These are phyloP conservation scores for Pycnonotus jocosus DNA, from an alignment of 2,113 vertebrate species.

Conservation along the genomic window DNA sequence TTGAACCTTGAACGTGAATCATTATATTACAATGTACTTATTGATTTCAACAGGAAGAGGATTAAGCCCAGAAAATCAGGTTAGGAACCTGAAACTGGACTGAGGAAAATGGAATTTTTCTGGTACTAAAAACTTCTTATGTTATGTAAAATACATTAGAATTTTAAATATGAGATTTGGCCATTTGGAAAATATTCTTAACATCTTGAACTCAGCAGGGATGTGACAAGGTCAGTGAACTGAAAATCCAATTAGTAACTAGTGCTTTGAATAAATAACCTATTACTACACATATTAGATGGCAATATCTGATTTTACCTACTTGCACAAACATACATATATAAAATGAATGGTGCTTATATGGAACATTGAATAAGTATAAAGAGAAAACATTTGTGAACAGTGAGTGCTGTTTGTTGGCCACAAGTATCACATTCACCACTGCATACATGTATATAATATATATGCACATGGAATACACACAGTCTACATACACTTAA, in stretches of 20 bases:
- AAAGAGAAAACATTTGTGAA: background rate
- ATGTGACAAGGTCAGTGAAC: background rate
- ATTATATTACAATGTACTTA: conserved; percentile 88
- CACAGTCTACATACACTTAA: background rate
- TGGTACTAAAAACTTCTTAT: conserved; percentile 80
- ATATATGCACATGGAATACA: background rate
- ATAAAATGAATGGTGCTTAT: background rate
- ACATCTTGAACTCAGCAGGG: background rate
- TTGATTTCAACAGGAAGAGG: conserved; percentile 94
- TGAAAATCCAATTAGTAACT: conserved; percentile 7
- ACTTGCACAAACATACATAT: background rate
- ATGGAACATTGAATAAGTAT: background rate
- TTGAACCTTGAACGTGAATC: conserved; percentile 84
- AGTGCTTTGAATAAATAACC: background rate
- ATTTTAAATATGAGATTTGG: conserved; percentile 51
- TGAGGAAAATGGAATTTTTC: conserved; percentile 82
- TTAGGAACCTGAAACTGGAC: conserved; percentile 81
- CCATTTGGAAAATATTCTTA: conserved; percentile 61
- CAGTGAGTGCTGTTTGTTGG: background rate
- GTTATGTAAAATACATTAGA: conserved; percentile 77
- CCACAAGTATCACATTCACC: background rate
- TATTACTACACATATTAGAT: background rate
- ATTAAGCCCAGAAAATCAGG: conserved; percentile 87
- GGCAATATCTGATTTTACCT: background rate
- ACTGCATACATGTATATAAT: background rate